phyloP scores from a whole-genome alignment of 2,797 vertebrate species.

The Spinus olivaceus region DNA sequence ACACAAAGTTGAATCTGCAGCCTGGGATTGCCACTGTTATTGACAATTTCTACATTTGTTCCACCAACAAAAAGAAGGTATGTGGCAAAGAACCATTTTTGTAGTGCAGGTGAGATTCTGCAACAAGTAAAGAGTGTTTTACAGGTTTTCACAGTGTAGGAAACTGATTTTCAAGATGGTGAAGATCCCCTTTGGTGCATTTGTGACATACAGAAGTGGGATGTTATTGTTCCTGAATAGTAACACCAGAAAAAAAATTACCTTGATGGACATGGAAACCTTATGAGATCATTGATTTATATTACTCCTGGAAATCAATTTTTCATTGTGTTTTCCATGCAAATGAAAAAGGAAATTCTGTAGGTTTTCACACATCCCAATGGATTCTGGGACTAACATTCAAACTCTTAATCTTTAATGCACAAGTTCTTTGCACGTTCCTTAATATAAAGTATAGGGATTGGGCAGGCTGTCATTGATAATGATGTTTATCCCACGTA shows the following conservation, averaged over 20 bases:
- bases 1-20: constrained; percentile 92
- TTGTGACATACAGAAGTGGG: background rate
- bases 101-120: background rate
- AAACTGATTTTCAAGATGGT: background rate
- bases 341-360: background rate
- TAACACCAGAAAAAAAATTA: background rate
- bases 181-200: background rate
- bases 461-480: background rate
- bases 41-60: constrained; percentile 97
- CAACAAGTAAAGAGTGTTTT: background rate
- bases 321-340: background rate
- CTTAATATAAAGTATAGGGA: background rate
- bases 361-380: background rate
- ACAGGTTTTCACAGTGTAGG: background rate
- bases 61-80: constrained; percentile 97
- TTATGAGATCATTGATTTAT: background rate
- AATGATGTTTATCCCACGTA: background rate
- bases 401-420: background rate
- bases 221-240: background rate
- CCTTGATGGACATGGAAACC: background rate
- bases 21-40: constrained; percentile 90
- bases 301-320: background rate
- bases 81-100: background rate
- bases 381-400: background rate
- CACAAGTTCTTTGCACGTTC: background rate